Conservation (phyloP, 2,113 vertebrate genomes). For the Theropithecus gelada region DNA sequence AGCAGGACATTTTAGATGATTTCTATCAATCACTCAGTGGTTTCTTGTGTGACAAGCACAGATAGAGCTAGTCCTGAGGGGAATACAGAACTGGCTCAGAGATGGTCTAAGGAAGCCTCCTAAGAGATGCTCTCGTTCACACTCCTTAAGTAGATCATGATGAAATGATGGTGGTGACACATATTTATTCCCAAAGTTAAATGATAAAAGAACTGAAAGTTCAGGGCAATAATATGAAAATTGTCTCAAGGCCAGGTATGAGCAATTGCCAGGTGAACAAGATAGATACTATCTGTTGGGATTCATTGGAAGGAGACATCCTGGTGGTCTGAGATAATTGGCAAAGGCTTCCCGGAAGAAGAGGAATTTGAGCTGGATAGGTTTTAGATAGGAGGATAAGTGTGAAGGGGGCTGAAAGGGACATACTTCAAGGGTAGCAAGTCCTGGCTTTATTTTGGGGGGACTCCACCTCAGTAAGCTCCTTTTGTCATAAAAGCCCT, state of each 20-base stretch:
- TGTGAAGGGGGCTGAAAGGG: background rate
- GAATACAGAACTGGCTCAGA: background rate
- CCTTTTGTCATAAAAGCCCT: constrained; percentile 25
- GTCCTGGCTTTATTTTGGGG: constrained; percentile 16
- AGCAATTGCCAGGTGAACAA: background rate
- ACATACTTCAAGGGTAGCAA: background rate
- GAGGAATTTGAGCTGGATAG: background rate
- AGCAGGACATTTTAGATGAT: constrained; percentile 24
- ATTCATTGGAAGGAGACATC: background rate
- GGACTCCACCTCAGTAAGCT: background rate
- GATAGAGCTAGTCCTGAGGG: background rate
- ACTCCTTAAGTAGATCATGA: background rate
- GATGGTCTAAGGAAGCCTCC: background rate
- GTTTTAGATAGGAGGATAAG: background rate
- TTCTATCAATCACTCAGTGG: background rate
- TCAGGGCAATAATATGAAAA: background rate
- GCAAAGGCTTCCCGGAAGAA: constrained; percentile 23
- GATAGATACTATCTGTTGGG: background rate
- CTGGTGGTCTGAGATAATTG: background rate
- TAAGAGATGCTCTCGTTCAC: background rate
- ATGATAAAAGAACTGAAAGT: constrained; percentile 1
- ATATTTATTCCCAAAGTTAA: background rate
- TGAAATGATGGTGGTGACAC: background rate
- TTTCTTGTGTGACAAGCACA: constrained; percentile 15
- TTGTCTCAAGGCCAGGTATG: background rate